Conservation (phyloP, 2,888 invertebrate genomes). For the Cantharis rufa region DNA sequence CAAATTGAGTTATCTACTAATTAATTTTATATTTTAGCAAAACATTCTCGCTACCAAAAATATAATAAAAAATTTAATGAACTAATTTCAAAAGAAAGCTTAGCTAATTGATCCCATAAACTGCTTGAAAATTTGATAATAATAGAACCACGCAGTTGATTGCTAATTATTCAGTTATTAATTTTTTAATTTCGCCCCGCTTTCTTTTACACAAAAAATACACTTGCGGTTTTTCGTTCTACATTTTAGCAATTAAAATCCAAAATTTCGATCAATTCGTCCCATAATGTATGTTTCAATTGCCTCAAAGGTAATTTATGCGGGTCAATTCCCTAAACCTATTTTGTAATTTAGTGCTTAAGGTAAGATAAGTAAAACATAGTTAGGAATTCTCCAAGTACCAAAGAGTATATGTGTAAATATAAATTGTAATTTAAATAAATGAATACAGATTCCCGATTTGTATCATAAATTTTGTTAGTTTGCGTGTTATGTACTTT, state of each 20-base stretch:
- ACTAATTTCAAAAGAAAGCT: background rate
- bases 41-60: background rate
- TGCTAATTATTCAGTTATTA: background rate
- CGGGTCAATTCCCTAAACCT: constrained; percentile 8
- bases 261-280: background rate
- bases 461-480: constrained; percentile 38
- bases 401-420: constrained; percentile 31
- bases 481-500: constrained; percentile 14
- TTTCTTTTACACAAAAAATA: background rate
- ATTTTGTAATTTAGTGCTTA: constrained; percentile 11
- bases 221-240: too few species aligned
- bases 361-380: constrained; percentile 12
- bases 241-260: background rate
- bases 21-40: background rate
- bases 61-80: background rate
- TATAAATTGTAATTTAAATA: constrained; percentile 39
- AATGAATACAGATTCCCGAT: constrained; percentile 40
- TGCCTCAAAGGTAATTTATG: constrained; percentile 13
- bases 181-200: background rate
- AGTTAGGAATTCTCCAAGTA: constrained; percentile 20
- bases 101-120: background rate
- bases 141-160: background rate
- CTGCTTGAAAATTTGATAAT: background rate
- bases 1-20: constrained; percentile 6
- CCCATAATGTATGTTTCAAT: constrained; percentile 1